These are phyloP conservation scores for Calliphora vicina DNA, from an alignment of 1,140 invertebrate genomes.

Conservation along the genomic window DNA sequence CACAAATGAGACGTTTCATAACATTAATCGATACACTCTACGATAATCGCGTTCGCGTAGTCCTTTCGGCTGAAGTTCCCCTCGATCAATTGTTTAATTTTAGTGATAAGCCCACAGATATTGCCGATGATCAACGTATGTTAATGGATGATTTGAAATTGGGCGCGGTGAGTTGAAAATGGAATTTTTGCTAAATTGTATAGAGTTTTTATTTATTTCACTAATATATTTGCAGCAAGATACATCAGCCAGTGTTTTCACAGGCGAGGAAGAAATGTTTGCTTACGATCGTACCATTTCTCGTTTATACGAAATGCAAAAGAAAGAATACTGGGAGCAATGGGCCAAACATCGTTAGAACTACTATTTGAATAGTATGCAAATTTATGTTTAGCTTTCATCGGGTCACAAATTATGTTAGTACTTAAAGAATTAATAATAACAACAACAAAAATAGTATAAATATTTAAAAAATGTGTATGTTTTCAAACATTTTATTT, in stretches of 20 bases:
- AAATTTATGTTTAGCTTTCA: neutral
- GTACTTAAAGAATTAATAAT: slow-evolving; percentile 1
- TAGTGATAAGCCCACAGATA: slow-evolving; percentile 65
- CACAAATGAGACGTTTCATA: slow-evolving; percentile 92
- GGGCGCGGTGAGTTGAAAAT: slow-evolving; percentile 47
- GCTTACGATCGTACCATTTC: slow-evolving; percentile 95
- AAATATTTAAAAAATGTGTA: neutral
- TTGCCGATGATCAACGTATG: slow-evolving; percentile 78
- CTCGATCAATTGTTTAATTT: slow-evolving; percentile 78
- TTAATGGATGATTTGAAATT: slow-evolving; percentile 91
- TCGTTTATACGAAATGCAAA: slow-evolving; percentile 94
- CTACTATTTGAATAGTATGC: neutral
- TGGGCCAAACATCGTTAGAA: slow-evolving; percentile 71
- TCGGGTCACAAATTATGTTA: slow-evolving; percentile 7
- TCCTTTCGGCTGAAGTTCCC: slow-evolving; percentile 81
- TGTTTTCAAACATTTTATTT: neutral
- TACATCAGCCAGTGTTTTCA: slow-evolving; percentile 84
- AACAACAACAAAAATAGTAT: no score
- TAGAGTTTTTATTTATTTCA: neutral
- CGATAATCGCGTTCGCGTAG: slow-evolving; percentile 85
- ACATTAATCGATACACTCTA: slow-evolving; percentile 97
- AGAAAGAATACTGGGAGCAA: slow-evolving; percentile 87
- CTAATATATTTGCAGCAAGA: slow-evolving; percentile 28
- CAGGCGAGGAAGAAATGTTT: slow-evolving; percentile 96
- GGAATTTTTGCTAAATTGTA: neutral